Conservation (phyloP, 2,113 vertebrate species). For the Upupa epops region DNA sequence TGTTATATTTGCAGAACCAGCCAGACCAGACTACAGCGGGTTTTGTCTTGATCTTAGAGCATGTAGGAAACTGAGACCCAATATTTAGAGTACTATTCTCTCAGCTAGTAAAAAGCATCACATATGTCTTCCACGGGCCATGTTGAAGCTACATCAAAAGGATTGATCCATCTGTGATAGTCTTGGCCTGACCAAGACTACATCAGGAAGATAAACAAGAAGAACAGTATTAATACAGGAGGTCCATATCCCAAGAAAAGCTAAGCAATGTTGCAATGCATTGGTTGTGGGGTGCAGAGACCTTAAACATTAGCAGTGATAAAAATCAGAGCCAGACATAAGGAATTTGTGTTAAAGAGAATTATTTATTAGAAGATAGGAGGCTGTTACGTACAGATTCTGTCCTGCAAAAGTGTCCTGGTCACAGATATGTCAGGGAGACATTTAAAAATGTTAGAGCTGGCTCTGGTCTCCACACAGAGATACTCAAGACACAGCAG, state of each 20-base stretch:
- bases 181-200: neutral
- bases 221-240: neutral
- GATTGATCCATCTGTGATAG: no score
- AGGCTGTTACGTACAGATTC: slow-evolving; percentile 46
- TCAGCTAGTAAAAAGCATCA: neutral
- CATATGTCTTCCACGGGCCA: neutral
- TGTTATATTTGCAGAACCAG: neutral
- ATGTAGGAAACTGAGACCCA: neutral
- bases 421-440: neutral
- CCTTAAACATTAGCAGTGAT: neutral
- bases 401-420: slow-evolving; percentile 56
- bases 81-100: neutral
- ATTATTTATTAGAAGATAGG: slow-evolving; percentile 57
- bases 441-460: neutral
- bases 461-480: neutral
- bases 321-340: slow-evolving; percentile 7
- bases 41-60: neutral
- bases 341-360: neutral
- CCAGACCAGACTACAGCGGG: neutral
- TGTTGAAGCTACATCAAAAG: neutral
- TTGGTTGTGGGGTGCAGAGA: neutral
- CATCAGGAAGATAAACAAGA: neutral
- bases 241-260: neutral
- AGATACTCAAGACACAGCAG: slow-evolving; percentile 57
- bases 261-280: neutral